A percentile compares a stretch with the other conserved stretches of the same genome.
These are phyloP conservation scores for Napeogenes inachia DNA, from an alignment of 2,888 invertebrate species.

Conservation along the genomic window DNA sequence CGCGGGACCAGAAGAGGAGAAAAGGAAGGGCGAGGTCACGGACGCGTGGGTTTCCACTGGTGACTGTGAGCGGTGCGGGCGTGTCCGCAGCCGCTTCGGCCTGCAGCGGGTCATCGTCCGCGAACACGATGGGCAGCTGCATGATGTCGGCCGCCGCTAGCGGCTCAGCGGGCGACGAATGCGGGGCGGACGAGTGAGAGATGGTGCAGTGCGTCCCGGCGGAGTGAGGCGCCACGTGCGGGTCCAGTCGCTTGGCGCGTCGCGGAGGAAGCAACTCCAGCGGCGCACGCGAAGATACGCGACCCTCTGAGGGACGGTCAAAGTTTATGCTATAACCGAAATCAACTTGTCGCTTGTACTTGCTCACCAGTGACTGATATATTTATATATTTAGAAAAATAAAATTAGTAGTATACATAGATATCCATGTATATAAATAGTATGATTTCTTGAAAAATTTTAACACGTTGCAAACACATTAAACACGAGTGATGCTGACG, in stretches of 20 bases:
- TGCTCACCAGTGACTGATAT: neutral
- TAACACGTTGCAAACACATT: too few species aligned
- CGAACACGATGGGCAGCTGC: slow-evolving; percentile 79
- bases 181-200: slow-evolving; percentile 24
- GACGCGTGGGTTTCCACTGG: slow-evolving; percentile 11
- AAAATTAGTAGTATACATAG: too few species aligned
- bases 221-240: slow-evolving; percentile 39
- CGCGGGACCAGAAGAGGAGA: neutral
- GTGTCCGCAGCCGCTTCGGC: slow-evolving; percentile 15
- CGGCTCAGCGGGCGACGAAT: slow-evolving; percentile 15
- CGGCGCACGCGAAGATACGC: slow-evolving; percentile 50
- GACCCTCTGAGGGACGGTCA: slow-evolving; percentile 37
- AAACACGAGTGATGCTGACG: too few species aligned
- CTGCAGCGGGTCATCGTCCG: slow-evolving; percentile 64
- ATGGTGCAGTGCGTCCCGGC: slow-evolving; percentile 23
- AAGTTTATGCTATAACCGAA: neutral
- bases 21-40: neutral
- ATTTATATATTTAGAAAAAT: too few species aligned
- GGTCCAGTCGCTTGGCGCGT: too few species aligned
- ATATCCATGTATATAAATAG: too few species aligned
- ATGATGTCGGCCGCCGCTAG: slow-evolving; percentile 67
- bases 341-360: neutral
- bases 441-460: too few species aligned
- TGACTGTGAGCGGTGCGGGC: slow-evolving; percentile 34
- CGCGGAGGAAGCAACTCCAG: slow-evolving; percentile 39